Conservation (phyloP, 2,888 invertebrate genomes). For the Oscheius sp. region DNA sequence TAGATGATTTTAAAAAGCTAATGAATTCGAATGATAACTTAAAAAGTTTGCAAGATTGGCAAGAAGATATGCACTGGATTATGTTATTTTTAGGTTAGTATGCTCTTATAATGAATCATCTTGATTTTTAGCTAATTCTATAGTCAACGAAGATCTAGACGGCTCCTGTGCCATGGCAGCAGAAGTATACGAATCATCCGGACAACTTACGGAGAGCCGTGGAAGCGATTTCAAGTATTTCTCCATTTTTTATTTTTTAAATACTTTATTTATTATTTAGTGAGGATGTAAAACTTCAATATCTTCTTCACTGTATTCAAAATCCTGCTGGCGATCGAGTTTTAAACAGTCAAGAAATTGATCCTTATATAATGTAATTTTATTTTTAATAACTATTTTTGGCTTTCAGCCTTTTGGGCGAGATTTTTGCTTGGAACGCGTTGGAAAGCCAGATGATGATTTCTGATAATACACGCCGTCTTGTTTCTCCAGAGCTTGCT, state of each 20-base stretch:
- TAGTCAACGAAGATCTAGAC: constrained; percentile 52
- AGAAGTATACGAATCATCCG: constrained; percentile 46
- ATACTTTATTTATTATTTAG: constrained; percentile 13
- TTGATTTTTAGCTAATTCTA: constrained; percentile 37
- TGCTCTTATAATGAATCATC: background rate
- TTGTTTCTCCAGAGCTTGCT: constrained; percentile 76
- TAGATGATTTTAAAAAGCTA: constrained; percentile 13
- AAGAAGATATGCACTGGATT: constrained; percentile 91
- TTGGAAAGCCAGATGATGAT: constrained; percentile 49
- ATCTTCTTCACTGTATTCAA: constrained; percentile 42
- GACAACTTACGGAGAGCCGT: constrained; percentile 2
- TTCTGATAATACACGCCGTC: constrained; percentile 79
- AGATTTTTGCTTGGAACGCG: constrained; percentile 50
- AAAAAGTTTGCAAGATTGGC: constrained; percentile 72
- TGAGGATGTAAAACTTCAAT: constrained; percentile 34
- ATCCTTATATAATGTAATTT: constrained; percentile 51
- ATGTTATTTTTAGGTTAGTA: constrained; percentile 76
- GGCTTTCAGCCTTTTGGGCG: constrained; percentile 49
- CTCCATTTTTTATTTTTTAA: background rate
- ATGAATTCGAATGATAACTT: background rate
- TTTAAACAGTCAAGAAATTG: constrained; percentile 33
- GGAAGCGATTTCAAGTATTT: constrained; percentile 1
- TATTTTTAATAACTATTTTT: background rate
- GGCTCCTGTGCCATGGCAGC: constrained; percentile 46
- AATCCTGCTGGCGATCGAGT: constrained; percentile 40